Base-by-base conservation (phyloP, 2,888 invertebrate species). In the Aspidiotus destructor region DNA sequence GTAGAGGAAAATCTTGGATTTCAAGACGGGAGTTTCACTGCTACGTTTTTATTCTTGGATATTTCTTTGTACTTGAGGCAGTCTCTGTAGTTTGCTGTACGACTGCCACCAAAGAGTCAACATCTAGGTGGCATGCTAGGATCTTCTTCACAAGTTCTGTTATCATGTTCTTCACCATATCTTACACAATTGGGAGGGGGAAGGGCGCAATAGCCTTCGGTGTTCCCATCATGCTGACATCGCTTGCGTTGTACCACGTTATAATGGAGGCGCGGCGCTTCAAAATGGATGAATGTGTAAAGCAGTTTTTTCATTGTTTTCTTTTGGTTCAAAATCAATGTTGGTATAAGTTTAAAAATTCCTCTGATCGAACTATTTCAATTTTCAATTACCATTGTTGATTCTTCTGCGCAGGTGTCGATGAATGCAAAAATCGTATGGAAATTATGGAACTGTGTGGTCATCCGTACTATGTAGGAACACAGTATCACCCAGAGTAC, bases 401-500 rank as follows among this genome's bases (percentile, higher is more conserved):
- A 28, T 28, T 28, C 5, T 28, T 28, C 5, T 28, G 28, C 28
- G 61, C 71, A 81, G 82, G 83, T 53, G 85, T 85, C 63, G 94
- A 95, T 76, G 84, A 84, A 15, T 85, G 86, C n/a, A 84, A 86
- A 69, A 83, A 86, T 69, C 83, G 98, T 41, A 98, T 99, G 97
- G 98, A 99, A 80, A 88, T 98, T 44, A 80, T 97, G n/a, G 85
- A 87, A 70, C 80, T 98, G 15, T 84, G 86, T 67, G 79, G 96
- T 15, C 98, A 99, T 79, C 90, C 89, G 0, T 99, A 89, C 78
- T 99, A 89, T 77, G 89, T 97, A 7, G 90, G 89, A 0, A 95
- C 95, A 1, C 99, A 99, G 79, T 99, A 89, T 79, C 99, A 99
- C 79, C 99, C 99, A 0, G 99, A 99, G 78, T 99, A 98, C 77